Evolutionary conservation across 2,113 vertebrate species (phyloP), one percentile per base, ranked within the genome.

Genomic region (Tragulus kanchil): DNA sequence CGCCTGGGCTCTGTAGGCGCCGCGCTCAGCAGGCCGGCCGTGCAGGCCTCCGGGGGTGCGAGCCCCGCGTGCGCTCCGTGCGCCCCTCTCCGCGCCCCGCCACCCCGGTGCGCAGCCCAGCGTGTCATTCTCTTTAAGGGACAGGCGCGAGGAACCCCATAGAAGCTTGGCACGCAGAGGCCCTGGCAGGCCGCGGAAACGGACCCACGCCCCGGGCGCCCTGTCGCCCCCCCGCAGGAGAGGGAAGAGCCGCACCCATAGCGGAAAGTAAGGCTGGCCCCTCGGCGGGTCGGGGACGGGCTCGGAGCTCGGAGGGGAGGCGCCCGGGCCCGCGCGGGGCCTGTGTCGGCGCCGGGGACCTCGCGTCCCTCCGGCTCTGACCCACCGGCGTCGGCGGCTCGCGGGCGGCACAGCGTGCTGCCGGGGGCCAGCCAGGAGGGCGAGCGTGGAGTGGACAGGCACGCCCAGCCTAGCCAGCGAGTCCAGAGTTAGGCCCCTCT

Each of bases 151-250:
- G 97, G 99, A 99, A 93, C 99, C 99, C 98, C 99, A 99, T 99
- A 99, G 99, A 98, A 99, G 99, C 98, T 99, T 99, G 97, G 98
- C 98, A 67, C 98, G 99, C 98, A 99, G 99, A 97, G 99, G 99
- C 98, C 99, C 99, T 96, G 99, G 99, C 96, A 99, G 99, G 98
- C 99, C 99, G 58, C 98, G 99, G 98, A 99, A 99, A 99, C 99
- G 99, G 98, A 99, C 99, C 96, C 99, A 99, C 98, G 99, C 99
- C 98, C 98, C 98, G 90, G 98, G 98, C 95, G 89, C 98, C 98
- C 98, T 99, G 96, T 98, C 99, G 95, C 98, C 99, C 97, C 99
- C 99, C 92, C 98, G 99, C 98, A 98, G 99, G 98, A 98, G 98
- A 98, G 98, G 99, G 98, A 99, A 99, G 98, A 98, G 99, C 98